A percentile compares a stretch with the other conserved stretches of the same genome.
Evolutionary conservation across 2,888 invertebrate species (phyloP).

Genomic region (Meta bourneti): DNA sequence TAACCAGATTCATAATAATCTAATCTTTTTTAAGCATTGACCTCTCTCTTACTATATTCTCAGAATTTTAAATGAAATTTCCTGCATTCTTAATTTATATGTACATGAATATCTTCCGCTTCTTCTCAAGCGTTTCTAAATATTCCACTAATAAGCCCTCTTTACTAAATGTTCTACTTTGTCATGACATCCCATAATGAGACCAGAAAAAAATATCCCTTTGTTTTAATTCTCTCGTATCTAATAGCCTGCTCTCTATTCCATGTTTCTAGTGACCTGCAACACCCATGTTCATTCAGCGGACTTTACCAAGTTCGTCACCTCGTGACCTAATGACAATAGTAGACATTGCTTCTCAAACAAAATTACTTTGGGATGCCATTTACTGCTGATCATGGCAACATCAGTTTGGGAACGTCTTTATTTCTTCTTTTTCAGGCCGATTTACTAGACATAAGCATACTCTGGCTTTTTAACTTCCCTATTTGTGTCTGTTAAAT

Average conservation of each 20-base stretch:
- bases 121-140: slow-evolving; percentile 59
- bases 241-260: slow-evolving; percentile 43
- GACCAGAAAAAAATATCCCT: slow-evolving; percentile 23
- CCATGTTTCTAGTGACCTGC: slow-evolving; percentile 36
- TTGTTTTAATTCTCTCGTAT: slow-evolving; percentile 43
- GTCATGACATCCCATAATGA: slow-evolving; percentile 47
- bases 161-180: slow-evolving; percentile 58
- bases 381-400: slow-evolving; percentile 15
- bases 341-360: slow-evolving; percentile 19
- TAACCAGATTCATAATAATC: too few species aligned
- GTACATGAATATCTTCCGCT: slow-evolving; percentile 21
- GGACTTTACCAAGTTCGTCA: slow-evolving; percentile 34
- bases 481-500: too few species aligned
- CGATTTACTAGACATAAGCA: too few species aligned
- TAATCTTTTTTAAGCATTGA: slow-evolving; percentile 8
- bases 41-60: slow-evolving; percentile 2
- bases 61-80: slow-evolving; percentile 39
- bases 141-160: slow-evolving; percentile 43
- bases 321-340: slow-evolving; percentile 60
- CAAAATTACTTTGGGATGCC: slow-evolving; percentile 19
- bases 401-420: neutral
- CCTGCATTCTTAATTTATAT: slow-evolving; percentile 5
- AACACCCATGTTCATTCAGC: slow-evolving; percentile 21
- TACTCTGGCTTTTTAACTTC: too few species aligned
- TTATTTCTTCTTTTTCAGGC: too few species aligned